These are phyloP conservation scores for Baronia brevicornis DNA, from an alignment of 2,888 invertebrate genomes.

Conservation along the genomic window DNA sequence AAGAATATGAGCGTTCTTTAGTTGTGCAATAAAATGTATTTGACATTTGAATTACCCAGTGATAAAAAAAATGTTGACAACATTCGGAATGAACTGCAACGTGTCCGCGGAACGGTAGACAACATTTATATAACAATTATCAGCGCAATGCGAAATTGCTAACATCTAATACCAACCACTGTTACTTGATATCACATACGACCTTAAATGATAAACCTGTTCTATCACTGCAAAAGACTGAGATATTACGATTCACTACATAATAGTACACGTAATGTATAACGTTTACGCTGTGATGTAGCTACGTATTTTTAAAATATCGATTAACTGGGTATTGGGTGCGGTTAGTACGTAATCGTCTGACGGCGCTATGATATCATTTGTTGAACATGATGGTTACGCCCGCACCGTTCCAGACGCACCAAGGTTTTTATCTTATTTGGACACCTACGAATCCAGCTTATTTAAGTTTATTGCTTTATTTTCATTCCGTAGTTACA, in stretches of 20 bases:
- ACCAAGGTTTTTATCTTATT: constrained; percentile 43
- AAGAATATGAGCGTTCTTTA: neutral
- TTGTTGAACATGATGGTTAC: constrained; percentile 55
- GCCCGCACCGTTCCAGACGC: constrained; percentile 28
- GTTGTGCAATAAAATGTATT: neutral
- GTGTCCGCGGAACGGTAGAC: constrained; percentile 45
- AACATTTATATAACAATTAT: constrained; percentile 70
- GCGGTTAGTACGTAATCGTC: constrained; percentile 64
- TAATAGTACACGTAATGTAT: constrained; percentile 29
- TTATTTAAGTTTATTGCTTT: constrained; percentile 1
- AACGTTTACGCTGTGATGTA: constrained; percentile 9
- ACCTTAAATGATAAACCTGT: no score
- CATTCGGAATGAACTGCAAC: constrained; percentile 41
- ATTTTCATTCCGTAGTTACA: neutral
- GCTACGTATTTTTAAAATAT: constrained; percentile 20
- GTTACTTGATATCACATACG: constrained; percentile 23
- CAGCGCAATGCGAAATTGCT: constrained; percentile 54
- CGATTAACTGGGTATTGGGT: constrained; percentile 35
- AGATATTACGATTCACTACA: neutral
- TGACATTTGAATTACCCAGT: constrained; percentile 21
- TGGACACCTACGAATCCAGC: constrained; percentile 18
- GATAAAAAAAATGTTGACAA: constrained; percentile 36
- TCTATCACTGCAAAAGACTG: no score
- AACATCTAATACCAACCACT: constrained; percentile 40
- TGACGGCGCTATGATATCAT: constrained; percentile 61